Conservation (phyloP, 2,888 invertebrate species). For the Drosophila niveifrons region DNA sequence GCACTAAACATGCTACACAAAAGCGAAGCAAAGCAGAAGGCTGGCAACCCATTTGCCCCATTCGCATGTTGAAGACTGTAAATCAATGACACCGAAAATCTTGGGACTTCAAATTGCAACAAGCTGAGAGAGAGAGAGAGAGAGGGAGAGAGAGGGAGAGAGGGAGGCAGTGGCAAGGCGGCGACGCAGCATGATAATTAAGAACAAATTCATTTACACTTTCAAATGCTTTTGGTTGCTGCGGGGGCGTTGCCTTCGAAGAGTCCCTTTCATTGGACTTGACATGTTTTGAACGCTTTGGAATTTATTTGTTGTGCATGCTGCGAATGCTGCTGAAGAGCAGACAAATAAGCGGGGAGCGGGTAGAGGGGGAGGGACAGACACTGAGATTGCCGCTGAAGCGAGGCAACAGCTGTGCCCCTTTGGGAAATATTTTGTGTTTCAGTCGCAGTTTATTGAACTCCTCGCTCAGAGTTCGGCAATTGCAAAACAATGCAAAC, state of each 20-base stretch:
- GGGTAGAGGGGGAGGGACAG: background rate
- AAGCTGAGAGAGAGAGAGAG: conserved; percentile 9
- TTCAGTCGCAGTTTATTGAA: conserved; percentile 66
- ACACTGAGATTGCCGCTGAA: conserved; percentile 67
- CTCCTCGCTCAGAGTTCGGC: conserved; percentile 25
- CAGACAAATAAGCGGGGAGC: conserved; percentile 57
- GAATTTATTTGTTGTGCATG: conserved; percentile 71
- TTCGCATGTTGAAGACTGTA: conserved; percentile 59
- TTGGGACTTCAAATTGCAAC: conserved; percentile 64
- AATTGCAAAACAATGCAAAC: conserved; percentile 64
- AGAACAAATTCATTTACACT: conserved; percentile 82
- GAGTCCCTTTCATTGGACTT: conserved; percentile 68
- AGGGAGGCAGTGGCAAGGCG: conserved; percentile 15
- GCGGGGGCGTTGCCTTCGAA: conserved; percentile 4
- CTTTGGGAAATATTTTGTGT: conserved; percentile 56
- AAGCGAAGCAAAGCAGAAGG: conserved; percentile 18
- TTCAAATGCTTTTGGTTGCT: conserved; percentile 50
- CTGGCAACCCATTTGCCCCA: conserved; percentile 50
- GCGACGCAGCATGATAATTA: conserved; percentile 70
- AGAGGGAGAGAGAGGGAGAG: conserved; percentile 23
- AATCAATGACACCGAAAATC: conserved; percentile 65
- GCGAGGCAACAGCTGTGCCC: conserved; percentile 71
- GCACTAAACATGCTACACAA: conserved; percentile 61
- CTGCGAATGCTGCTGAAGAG: conserved; percentile 57
- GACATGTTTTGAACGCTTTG: conserved; percentile 72